Evolutionary conservation across 2,797 vertebrate genomes (phyloP).

Genomic region (Pampus argenteus): DNA sequence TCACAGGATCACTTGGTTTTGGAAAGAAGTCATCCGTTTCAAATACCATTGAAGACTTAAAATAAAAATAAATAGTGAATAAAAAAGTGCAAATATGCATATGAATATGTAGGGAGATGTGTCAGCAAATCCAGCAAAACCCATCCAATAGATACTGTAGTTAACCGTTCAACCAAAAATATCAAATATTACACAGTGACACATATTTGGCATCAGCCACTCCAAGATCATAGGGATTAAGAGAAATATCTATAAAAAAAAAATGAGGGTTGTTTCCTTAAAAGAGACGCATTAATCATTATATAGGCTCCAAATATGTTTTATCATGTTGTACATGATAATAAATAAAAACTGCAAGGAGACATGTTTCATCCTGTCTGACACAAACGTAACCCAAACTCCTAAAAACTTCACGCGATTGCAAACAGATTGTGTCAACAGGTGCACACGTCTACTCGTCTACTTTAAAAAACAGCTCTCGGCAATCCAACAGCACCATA

Average conservation of each 20-base stretch:
- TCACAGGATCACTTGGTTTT: conserved; percentile 51
- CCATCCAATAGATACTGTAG: too few relatives aligned
- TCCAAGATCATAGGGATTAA: too few relatives aligned
- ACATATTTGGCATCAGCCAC: too few relatives aligned
- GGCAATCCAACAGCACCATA: not conserved
- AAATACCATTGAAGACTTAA: conserved; percentile 39
- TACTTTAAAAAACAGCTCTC: not conserved
- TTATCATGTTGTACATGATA: too few relatives aligned
- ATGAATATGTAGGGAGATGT: not conserved
- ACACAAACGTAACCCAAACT: not conserved
- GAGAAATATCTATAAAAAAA: too few relatives aligned
- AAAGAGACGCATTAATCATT: too few relatives aligned
- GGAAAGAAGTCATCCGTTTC: conserved; percentile 38
- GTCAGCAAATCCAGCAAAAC: too few relatives aligned
- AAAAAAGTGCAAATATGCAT: not conserved
- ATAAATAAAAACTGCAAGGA: too few relatives aligned
- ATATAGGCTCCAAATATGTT: too few relatives aligned
- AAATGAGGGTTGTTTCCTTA: too few relatives aligned
- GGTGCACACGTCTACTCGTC: not conserved
- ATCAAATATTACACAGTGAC: too few relatives aligned
- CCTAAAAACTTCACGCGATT: not conserved
- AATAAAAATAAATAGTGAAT: conserved; percentile 36
- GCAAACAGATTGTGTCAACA: not conserved
- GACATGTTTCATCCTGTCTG: too few relatives aligned
- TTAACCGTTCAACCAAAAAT: not conserved